Conservation (phyloP, 1,140 invertebrate species). For the Ceratina japonica region DNA sequence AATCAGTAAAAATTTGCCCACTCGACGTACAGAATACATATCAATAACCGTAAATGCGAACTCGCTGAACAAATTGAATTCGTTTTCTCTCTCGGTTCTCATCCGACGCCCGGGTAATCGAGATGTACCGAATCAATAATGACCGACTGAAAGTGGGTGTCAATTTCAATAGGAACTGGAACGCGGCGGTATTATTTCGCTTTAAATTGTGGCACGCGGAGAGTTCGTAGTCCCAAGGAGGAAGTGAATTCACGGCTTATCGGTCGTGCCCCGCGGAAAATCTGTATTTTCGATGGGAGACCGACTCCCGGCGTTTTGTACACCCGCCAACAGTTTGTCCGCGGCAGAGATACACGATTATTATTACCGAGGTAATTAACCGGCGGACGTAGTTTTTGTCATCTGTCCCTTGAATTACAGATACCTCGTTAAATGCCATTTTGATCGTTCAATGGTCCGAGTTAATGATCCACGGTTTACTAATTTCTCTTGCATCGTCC, state of each 20-base stretch:
- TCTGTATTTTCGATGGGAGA: neutral
- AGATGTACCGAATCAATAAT: conserved; percentile 33
- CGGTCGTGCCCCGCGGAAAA: neutral
- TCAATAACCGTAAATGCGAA: conserved; percentile 10
- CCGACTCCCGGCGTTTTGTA: neutral
- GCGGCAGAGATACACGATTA: neutral
- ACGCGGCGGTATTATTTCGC: conserved; percentile 16
- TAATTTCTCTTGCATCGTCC: neutral
- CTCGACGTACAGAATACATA: neutral
- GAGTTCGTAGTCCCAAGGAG: neutral
- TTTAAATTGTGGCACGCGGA: neutral
- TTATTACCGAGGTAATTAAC: neutral
- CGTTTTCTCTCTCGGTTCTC: neutral
- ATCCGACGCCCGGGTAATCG: neutral
- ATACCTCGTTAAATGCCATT: conserved; percentile 4
- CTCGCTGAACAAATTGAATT: neutral
- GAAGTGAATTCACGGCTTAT: conserved; percentile 1
- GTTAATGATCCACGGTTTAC: neutral
- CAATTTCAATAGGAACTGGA: conserved; percentile 27
- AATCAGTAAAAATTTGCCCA: neutral
- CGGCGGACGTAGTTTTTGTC: neutral
- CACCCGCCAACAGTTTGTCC: no score
- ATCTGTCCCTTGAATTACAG: neutral
- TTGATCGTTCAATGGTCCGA: neutral
- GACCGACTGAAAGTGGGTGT: conserved; percentile 18